Base-by-base conservation (phyloP, 1,140 invertebrate genomes). In the Dendroctonus valens region DNA sequence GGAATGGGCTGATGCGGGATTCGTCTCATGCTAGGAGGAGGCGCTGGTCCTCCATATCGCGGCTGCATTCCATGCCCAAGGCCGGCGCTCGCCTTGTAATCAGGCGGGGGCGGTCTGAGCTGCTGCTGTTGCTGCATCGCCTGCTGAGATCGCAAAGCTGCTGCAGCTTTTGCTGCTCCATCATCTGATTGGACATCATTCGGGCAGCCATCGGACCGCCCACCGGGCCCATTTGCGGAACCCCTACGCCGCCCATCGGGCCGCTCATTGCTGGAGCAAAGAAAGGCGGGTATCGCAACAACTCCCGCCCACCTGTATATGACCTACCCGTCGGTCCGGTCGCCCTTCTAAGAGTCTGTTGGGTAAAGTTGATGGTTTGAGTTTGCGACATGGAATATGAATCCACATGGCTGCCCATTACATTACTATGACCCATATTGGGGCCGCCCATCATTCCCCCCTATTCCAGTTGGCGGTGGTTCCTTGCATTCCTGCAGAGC, bases 301-400 rank as follows among this genome's bases (percentile, higher is more conserved):
- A 26, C 26, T 26, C 26, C 26, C 26, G 26, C 26, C 1, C 26
- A 26, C 26, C 26, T 26, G 26, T 1, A 26, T 26, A 26, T 26
- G 26, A 3, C 41, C 7, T 53, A 67, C 65, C 65, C 55, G 49
- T 11, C 12, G 72, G 69, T 38, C 70, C 75, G 61, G 62, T 72
- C 12, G 81, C 81, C 49, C 83, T 71, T 70, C 83, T 76, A 53
- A 86, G 76, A 60, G 83, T 85, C 68, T 91, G 89, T 74, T 92
- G 90, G 6, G 88, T 88, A 74, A 93, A 91, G 75, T 91, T 92
- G 72, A 94, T 90, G 59, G 89, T 91, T 79, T 91, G 90, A 51
- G 88, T 88, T 79, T 91, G 90, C 5, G 88, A 88, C 67, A 91
- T 85, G 12, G 88, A 87, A 74, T 88, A 88, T 7, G 85, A 83